Evolutionary conservation across 2,113 vertebrate genomes (phyloP), one percentile per base, ranked within the genome.

Genomic region (Festucalex cinctus): DNA sequence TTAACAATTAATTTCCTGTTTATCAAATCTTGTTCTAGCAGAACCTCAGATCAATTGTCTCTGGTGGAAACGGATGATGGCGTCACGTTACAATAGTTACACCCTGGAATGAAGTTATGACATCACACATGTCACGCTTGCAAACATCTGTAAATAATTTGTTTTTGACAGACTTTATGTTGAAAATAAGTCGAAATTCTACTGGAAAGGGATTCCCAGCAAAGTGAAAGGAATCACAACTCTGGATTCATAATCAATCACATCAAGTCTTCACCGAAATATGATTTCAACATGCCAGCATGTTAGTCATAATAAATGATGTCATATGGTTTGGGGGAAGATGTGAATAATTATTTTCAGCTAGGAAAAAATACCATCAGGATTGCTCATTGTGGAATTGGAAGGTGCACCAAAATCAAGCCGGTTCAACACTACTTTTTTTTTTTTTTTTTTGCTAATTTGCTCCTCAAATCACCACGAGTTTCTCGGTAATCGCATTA

Each of bases 141-240:
- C 28, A 32, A 71, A 72, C 69, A 69, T 81, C 67, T 84, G 85
- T 80, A 79, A 83, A 87, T 83, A 61, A 81, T 86, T 83, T 86
- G 80, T 19, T 16, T 19, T 46, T 3, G 44, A 46, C 44, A 46
- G 44, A 46, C 44, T 87, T 84, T 1, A 80, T 86, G 83, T 65
- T 76, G 51, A 74, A 79, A 83, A 74, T n/a, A 78, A 83, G 69
- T 56, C 65, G 28, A 84, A 86, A 84, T 71, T 84, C 76, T 81
- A 32, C 26, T 57, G 17, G 28, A 32, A 51, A 53, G 46, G 56
- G 61, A 66, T 26, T 24, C 22, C 10, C 1, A 53, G n/a, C n/a
- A 22, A 24, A 3, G 51, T 53, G 51, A 53, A 24, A 53, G 22
- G 9, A 53, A 53, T 24, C 51, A n/a, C 6, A n/a, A n/a, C 48